phyloP scores from a whole-genome alignment of 2,113 vertebrate species.

The Cryptomyrus ogoouensis region DNA sequence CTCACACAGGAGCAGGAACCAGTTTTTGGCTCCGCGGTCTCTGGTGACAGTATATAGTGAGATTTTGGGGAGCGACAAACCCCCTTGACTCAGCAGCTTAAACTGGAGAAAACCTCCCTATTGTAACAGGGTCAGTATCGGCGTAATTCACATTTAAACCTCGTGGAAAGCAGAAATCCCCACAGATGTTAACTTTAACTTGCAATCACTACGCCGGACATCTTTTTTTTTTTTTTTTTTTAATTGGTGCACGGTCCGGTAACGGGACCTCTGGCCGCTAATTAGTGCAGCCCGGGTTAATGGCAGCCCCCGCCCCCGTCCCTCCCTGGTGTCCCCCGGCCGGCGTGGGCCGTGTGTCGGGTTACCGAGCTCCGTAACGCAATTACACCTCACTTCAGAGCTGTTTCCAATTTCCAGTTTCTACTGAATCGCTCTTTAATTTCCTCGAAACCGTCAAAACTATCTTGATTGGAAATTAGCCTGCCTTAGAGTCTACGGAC shows the following conservation, averaged over 20 bases:
- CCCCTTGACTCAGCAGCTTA: background rate
- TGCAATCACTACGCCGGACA: background rate
- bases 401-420: background rate
- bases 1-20: background rate
- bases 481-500: background rate
- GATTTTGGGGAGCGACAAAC: background rate
- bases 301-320: slow-evolving; percentile 24
- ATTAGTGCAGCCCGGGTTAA: slow-evolving; percentile 21
- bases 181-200: background rate
- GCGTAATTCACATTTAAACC: background rate
- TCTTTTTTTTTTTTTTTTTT: background rate
- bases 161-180: background rate
- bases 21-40: background rate
- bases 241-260: background rate
- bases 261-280: slow-evolving; percentile 13
- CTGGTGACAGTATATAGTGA: background rate
- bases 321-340: slow-evolving; percentile 20
- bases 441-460: background rate
- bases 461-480: background rate
- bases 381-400: background rate
- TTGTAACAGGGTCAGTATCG: background rate
- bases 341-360: background rate
- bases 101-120: background rate
- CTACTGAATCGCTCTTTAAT: background rate
- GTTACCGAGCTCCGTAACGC: background rate